Evolutionary conservation across 2,797 vertebrate genomes (phyloP), one percentile per base, ranked within the genome.

Genomic region (Eidolon dupreanum): DNA sequence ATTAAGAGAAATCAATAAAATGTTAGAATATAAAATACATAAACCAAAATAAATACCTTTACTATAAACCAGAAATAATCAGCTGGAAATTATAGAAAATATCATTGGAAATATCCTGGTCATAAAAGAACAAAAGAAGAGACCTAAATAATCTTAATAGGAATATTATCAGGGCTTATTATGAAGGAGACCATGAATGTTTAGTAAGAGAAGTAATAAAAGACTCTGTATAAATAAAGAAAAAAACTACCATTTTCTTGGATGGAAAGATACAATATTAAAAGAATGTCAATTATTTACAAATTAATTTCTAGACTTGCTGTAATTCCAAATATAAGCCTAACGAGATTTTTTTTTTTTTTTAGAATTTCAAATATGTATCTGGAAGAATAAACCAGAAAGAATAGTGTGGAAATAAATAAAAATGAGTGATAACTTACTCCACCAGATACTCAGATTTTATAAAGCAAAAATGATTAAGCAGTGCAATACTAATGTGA

Each of bases 41-140:
- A 59, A 90, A 87, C 31, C 84, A n/a, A 92, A 41, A 74, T 53
- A 93, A 73, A 83, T 33, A 55, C 20, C 19, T 66, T 82, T 71
- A 51, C 24, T 68, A 53, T 22, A 84, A 5, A 57, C 26, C 46
- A 88, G 55, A 90, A 73, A 90, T 63, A 92, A 86, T 86, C 41
- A 89, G 41, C 41, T 90, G 74, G 12, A 95, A 92, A 94, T 53
- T 55, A 68, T 13, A 41, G 38, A 24, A 91, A 88, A 57, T 63
- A 93, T 55, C 93, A 74, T 15, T 59, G 55, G 65, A 93, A 85
- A 77, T 28, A 84, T 33, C 5, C 66, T 59, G 63, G 70, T 65
- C 20, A 75, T 16, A 70, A 95, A 53, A 68, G 43, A 9, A 22
- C 70, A 61, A 63, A 53, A 70, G 46, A 61, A 75, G 88, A 57